These are phyloP conservation scores for Protobothrops flavoviridis DNA, from an alignment of 2,113 vertebrate genomes.

Conservation along the genomic window DNA sequence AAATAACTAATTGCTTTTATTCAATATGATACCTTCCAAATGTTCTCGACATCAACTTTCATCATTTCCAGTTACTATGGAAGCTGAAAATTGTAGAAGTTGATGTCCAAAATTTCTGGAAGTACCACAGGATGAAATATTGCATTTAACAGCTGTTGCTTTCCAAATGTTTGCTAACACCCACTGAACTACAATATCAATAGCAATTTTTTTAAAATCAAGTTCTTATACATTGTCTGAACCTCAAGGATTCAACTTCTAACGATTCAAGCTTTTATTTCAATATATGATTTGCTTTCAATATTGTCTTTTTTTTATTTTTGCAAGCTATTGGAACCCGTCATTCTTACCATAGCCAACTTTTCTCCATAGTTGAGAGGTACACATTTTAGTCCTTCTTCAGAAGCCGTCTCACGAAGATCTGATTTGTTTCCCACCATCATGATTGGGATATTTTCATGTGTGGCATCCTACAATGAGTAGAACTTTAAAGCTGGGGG, in stretches of 20 bases:
- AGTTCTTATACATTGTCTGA: not conserved
- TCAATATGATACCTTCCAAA: not conserved
- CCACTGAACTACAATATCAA: not conserved
- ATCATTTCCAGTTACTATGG: not conserved
- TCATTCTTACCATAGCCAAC: conserved; percentile 86
- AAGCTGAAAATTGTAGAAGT: not conserved
- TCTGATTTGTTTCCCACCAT: conserved; percentile 95
- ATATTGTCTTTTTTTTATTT: not conserved
- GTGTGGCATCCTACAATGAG: conserved; percentile 79
- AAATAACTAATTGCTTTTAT: not conserved
- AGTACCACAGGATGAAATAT: not conserved
- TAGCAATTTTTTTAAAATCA: not conserved
- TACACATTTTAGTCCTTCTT: conserved; percentile 77
- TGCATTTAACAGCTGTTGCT: not conserved
- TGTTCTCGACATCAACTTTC: not conserved
- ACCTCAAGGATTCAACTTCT: not conserved
- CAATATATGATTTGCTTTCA: not conserved
- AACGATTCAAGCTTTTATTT: not conserved
- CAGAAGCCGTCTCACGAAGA: conserved; percentile 71
- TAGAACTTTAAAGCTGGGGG: not conserved
- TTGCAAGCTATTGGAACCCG: not conserved
- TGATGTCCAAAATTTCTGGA: not conserved
- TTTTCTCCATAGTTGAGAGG: conserved; percentile 87
- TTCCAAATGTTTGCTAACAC: not conserved
- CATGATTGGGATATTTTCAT: conserved; percentile 90